Percentiles rank a stretch among this genome's conserved stretches.
Evolutionary conservation across 2,113 vertebrate genomes (phyloP).

Genomic region (Eonycteris spelaea): DNA sequence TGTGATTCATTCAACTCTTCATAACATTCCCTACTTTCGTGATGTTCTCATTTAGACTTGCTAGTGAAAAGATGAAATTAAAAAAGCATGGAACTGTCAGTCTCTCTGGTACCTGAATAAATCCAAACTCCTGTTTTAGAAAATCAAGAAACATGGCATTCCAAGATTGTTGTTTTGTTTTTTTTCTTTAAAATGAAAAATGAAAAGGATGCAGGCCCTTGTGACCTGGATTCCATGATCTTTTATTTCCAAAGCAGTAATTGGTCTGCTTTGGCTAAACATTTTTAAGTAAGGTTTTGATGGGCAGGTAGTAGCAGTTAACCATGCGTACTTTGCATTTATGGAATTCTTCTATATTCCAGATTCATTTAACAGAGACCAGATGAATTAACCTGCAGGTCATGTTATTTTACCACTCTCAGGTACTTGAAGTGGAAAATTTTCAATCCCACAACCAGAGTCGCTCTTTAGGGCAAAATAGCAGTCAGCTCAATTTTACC

Average conservation of each 20-base stretch:
- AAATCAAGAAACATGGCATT: constrained; percentile 16
- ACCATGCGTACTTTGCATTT: constrained; percentile 14
- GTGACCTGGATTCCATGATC: not conserved
- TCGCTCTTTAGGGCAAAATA: not conserved
- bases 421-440: not conserved
- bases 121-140: constrained; percentile 29
- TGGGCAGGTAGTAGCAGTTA: not conserved
- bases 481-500: not conserved
- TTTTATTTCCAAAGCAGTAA: not conserved
- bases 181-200: constrained; percentile 47
- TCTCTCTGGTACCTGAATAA: constrained; percentile 31
- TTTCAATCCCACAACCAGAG: not conserved
- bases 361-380: constrained; percentile 2
- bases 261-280: not conserved
- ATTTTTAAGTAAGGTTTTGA: constrained; percentile 2
- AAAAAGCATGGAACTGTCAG: not conserved
- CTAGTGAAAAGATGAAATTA: not conserved
- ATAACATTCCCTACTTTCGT: constrained; percentile 16
- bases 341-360: constrained; percentile 37
- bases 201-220: not conserved
- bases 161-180: not conserved
- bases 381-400: constrained; percentile 5
- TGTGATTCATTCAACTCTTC: not conserved
- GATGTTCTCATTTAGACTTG: not conserved
- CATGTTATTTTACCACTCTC: not conserved